Conservation (phyloP, 2,797 vertebrate genomes). For the Halcyon badia region DNA sequence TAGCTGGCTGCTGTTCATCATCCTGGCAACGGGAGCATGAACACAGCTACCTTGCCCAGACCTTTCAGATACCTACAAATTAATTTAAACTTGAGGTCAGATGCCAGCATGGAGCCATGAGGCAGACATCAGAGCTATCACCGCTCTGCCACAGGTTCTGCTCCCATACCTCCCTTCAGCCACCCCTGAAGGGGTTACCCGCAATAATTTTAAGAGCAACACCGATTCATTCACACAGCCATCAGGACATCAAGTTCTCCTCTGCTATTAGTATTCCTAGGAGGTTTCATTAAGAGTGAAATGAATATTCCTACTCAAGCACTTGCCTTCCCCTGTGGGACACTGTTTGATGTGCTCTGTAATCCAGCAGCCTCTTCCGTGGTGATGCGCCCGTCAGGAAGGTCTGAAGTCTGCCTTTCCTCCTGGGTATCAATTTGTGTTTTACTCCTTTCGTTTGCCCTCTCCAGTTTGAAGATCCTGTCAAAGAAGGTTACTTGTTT, state of each 20-base stretch:
- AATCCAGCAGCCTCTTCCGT: background rate
- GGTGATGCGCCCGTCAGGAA: background rate
- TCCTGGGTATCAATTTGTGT: conserved; percentile 14
- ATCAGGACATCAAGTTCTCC: background rate
- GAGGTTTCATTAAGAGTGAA: background rate
- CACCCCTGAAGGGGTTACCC: fast-evolving
- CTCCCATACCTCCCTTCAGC: background rate
- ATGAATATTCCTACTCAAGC: background rate
- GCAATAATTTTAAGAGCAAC: background rate
- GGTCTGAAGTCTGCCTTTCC: background rate
- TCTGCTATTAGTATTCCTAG: background rate
- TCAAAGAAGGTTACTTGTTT: conserved; percentile 78
- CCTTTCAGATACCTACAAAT: background rate
- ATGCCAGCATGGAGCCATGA: background rate
- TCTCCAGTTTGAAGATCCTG: conserved; percentile 86
- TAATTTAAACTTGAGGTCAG: background rate
- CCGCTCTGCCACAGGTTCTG: background rate
- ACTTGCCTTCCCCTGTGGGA: conserved; percentile 73
- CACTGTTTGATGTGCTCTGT: background rate
- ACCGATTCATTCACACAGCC: background rate
- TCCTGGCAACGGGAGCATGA: background rate
- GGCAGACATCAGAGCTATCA: background rate
- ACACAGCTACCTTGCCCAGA: background rate
- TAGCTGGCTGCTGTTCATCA: background rate
- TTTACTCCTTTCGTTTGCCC: conserved; percentile 36